A percentile compares a stretch with the other conserved stretches of the same genome.
Evolutionary conservation across 2,797 vertebrate species (phyloP).

Genomic region (Huso huso): DNA sequence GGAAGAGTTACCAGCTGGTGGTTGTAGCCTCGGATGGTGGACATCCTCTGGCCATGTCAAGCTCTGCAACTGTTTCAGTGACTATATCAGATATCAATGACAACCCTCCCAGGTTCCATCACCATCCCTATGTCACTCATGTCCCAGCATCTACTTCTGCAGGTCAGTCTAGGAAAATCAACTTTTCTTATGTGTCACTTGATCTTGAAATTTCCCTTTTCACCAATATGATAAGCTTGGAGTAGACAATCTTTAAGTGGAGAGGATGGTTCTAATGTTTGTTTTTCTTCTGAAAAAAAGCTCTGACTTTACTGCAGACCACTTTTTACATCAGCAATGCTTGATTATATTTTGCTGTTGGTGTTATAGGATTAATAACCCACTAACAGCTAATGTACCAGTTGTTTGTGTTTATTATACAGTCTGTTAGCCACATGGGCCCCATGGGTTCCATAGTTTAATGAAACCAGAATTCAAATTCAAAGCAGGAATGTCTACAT

Average conservation of each 20-base stretch:
- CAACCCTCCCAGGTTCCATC: constrained; percentile 91
- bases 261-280: too few species aligned
- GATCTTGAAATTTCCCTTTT: background rate
- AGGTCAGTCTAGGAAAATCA: constrained; percentile 52
- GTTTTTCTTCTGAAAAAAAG: too few species aligned
- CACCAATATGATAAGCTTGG: too few species aligned
- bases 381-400: too few species aligned
- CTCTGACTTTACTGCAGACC: background rate
- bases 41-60: constrained; percentile 71
- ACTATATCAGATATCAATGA: constrained; percentile 85
- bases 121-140: constrained; percentile 94
- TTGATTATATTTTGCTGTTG: too few species aligned
- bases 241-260: too few species aligned
- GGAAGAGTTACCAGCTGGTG: constrained; percentile 80
- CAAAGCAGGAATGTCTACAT: too few species aligned
- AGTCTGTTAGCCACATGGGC: too few species aligned
- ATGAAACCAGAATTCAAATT: too few species aligned
- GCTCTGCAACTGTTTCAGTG: constrained; percentile 82
- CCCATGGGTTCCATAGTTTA: too few species aligned
- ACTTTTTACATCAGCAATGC: background rate
- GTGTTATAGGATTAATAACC: too few species aligned
- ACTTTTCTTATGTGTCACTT: background rate
- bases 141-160: constrained; percentile 75
- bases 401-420: too few species aligned
- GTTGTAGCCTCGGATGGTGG: constrained; percentile 84